Evolutionary conservation across 2,113 vertebrate genomes (phyloP), one percentile per base, ranked within the genome.

Genomic region (Eolophus roseicapilla): DNA sequence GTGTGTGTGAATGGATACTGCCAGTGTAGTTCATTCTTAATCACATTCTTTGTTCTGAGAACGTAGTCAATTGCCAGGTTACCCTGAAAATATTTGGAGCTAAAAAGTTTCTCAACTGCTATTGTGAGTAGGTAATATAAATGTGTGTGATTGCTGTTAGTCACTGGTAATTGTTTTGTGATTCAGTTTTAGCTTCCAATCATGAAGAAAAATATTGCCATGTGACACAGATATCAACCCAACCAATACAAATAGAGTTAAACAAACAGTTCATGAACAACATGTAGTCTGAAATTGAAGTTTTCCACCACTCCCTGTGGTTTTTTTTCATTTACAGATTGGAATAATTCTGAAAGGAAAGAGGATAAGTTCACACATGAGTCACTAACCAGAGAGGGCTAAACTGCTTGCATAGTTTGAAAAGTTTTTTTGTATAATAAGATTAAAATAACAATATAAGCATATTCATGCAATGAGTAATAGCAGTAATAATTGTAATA

Each of bases 181-280:
- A 91, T 92, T 96, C 88, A 94, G 35, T 86, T 92, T 92, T 91
- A 87, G 39, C 67, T 88, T 92, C 75, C 64, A 75, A 63, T 96
- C 27, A 39, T 13, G 35, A 83, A 92, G 67, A 74, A 93, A 93
- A 90, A 63, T 79, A 33, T 52, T 52, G 76, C 35, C 68, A 35
- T 50, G 68, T 93, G 88, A 88, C 64, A 90, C 35, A 93, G 75
- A 81, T 94, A 90, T 83, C 85, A 94, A 92, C 93, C 94, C 92
- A 96, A 94, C 93, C 93, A 96, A 93, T 93, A 92, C 79, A 96
- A 96, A 96, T 0, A 97, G 64, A 93, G 82, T 78, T 92, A 93
- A 92, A 94, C 92, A 96, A 96, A 97, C 53, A 83, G 71, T 47
- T 94, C 75, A 6, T 44, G 90, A 92, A 55, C 53, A 96, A 94